Percentiles rank a stretch among this genome's conserved stretches.
Conservation (phyloP, 2,888 invertebrate species). For the Eupithecia abbreviata region DNA sequence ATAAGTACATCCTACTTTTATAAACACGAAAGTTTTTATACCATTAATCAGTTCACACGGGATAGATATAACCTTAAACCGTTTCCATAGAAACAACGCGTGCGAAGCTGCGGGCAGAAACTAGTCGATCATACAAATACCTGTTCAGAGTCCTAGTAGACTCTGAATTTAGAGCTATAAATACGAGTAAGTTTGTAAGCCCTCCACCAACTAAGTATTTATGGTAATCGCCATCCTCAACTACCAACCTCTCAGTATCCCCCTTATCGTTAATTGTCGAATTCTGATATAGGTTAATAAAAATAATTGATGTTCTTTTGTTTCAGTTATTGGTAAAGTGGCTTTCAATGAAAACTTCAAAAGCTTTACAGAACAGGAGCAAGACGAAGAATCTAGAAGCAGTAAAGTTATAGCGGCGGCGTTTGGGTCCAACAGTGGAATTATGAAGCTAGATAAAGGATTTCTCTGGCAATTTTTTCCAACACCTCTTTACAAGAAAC, state of each 20-base stretch:
- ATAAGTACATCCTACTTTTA: too few relatives aligned
- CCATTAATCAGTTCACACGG: too few relatives aligned
- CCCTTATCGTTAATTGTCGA: background rate
- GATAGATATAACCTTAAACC: too few relatives aligned
- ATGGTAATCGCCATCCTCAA: background rate
- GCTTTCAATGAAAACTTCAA: conserved; percentile 88
- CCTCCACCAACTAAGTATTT: background rate
- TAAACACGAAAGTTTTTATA: too few relatives aligned
- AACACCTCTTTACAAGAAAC: conserved; percentile 88
- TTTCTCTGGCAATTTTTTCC: conserved; percentile 88
- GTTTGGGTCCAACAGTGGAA: conserved; percentile 88
- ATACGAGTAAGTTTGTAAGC: background rate
- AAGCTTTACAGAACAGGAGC: conserved; percentile 86
- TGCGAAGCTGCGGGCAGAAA: too few relatives aligned
- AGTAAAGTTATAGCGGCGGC: conserved; percentile 89
- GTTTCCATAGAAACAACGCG: too few relatives aligned
- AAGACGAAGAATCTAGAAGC: conserved; percentile 84
- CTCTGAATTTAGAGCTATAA: too few relatives aligned
- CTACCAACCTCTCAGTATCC: background rate
- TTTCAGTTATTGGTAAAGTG: conserved; percentile 88
- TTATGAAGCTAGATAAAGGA: conserved; percentile 88
- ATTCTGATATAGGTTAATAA: background rate
- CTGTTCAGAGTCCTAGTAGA: too few relatives aligned
- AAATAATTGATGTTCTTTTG: conserved; percentile 10
- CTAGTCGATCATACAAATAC: too few relatives aligned